phyloP scores from a whole-genome alignment of 1,140 invertebrate species.

The Nymphalis io region DNA sequence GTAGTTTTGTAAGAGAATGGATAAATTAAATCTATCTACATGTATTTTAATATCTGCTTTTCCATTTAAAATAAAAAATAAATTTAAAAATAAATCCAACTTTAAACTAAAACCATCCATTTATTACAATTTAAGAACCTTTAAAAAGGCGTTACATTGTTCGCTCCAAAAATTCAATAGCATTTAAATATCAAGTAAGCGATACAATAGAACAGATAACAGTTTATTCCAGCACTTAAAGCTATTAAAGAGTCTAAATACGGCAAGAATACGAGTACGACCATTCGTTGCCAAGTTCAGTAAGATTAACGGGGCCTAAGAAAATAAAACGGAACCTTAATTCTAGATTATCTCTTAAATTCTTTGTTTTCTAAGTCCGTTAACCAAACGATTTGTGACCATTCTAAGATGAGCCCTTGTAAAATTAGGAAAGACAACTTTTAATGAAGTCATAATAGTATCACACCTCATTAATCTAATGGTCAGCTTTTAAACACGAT shows the following conservation, averaged over 20 bases:
- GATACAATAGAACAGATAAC: slow-evolving; percentile 4
- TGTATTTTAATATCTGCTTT: no score
- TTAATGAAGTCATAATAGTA: background rate
- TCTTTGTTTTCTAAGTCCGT: slow-evolving; percentile 4
- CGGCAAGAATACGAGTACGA: background rate
- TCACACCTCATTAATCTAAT: background rate
- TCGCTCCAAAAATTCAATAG: background rate
- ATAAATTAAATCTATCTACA: no score
- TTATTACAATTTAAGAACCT: background rate
- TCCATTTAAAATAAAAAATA: no score
- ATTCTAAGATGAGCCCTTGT: background rate
- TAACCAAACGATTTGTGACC: background rate
- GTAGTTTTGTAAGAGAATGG: no score
- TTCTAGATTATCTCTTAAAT: slow-evolving; percentile 7
- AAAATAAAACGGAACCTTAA: slow-evolving; percentile 8
- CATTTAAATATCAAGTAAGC: slow-evolving; percentile 2
- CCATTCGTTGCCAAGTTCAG: slow-evolving; percentile 8
- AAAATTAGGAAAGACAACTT: background rate
- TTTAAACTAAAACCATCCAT: background rate
- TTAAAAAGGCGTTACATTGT: background rate
- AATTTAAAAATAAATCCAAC: background rate
- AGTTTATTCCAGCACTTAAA: slow-evolving; percentile 5
- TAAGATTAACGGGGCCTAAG: slow-evolving; percentile 6
- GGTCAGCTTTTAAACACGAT: no score
- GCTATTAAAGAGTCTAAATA: slow-evolving; percentile 12